Percentiles rank a stretch among this genome's conserved stretches.
These are phyloP conservation scores for Spialia ferax DNA, from an alignment of 2,888 invertebrate genomes.

Conservation along the genomic window DNA sequence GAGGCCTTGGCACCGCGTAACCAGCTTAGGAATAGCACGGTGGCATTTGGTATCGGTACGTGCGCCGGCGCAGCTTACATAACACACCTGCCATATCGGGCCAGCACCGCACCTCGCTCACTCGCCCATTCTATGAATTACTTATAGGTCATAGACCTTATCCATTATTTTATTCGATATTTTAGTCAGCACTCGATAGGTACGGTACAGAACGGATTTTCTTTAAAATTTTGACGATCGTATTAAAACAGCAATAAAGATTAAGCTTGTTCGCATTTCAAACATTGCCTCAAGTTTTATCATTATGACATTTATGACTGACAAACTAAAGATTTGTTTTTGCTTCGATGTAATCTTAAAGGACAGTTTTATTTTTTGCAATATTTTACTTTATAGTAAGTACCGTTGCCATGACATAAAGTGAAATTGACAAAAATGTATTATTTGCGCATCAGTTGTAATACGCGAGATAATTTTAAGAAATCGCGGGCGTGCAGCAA, in stretches of 20 bases:
- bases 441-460: neutral
- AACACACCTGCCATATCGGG: constrained; percentile 86
- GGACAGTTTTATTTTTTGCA: neutral
- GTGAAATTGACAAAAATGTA: neutral
- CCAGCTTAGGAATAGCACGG: constrained; percentile 71
- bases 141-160: constrained; percentile 84
- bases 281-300: neutral
- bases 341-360: neutral
- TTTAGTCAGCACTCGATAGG: constrained; percentile 61
- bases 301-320: too few relatives aligned
- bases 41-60: constrained; percentile 74
- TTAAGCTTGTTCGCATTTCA: constrained; percentile 11
- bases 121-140: constrained; percentile 84
- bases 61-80: constrained; percentile 77
- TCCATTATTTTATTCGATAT: constrained; percentile 75
- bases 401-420: neutral
- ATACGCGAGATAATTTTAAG: neutral
- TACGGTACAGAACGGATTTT: constrained; percentile 56
- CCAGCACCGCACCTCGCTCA: constrained; percentile 80
- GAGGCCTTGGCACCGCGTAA: constrained; percentile 74
- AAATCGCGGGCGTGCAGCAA: neutral
- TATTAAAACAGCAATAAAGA: constrained; percentile 19
- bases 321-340: neutral
- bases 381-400: neutral
- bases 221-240: constrained; percentile 11